phyloP scores from a whole-genome alignment of 2,113 vertebrate genomes.

The Lophius piscatorius region DNA sequence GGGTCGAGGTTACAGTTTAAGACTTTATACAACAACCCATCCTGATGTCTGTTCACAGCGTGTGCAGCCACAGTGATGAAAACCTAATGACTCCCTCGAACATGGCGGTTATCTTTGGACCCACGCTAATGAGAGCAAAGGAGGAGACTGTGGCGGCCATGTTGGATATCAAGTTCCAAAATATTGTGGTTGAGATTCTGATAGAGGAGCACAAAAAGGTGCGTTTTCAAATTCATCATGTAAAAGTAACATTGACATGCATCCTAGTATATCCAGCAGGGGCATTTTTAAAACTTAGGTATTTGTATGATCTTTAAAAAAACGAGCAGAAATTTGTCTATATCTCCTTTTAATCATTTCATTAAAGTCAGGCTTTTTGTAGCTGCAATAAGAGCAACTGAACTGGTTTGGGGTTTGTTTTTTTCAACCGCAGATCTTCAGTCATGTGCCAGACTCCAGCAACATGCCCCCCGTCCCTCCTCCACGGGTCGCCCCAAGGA shows the following conservation, averaged over 20 bases:
- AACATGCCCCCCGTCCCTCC: slow-evolving; percentile 87
- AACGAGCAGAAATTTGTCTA: no score
- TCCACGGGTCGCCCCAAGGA: slow-evolving; percentile 88
- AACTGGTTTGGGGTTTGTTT: no score
- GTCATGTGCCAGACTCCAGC: slow-evolving; percentile 87
- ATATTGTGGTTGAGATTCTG: slow-evolving; percentile 95
- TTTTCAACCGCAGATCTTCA: slow-evolving; percentile 86
- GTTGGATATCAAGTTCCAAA: slow-evolving; percentile 99
- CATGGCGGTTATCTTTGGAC: slow-evolving; percentile 97
- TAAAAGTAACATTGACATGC: no score
- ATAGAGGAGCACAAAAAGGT: slow-evolving; percentile 95
- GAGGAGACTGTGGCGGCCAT: slow-evolving; percentile 97
- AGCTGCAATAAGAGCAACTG: no score
- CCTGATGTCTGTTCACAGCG: slow-evolving; percentile 71
- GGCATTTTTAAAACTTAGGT: no score
- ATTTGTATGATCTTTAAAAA: no score
- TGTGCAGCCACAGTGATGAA: slow-evolving; percentile 90
- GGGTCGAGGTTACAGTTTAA: not conserved
- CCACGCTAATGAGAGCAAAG: slow-evolving; percentile 93
- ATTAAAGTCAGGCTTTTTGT: no score
- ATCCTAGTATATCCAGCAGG: no score
- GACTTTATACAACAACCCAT: slow-evolving; percentile 2
- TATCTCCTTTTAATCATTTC: no score
- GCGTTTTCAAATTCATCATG: not conserved
- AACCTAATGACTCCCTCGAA: slow-evolving; percentile 95